A percentile compares a stretch with the other conserved stretches of the same genome.
These are phyloP conservation scores for Clunio marinus DNA, from an alignment of 2,888 invertebrate species.

Conservation along the genomic window DNA sequence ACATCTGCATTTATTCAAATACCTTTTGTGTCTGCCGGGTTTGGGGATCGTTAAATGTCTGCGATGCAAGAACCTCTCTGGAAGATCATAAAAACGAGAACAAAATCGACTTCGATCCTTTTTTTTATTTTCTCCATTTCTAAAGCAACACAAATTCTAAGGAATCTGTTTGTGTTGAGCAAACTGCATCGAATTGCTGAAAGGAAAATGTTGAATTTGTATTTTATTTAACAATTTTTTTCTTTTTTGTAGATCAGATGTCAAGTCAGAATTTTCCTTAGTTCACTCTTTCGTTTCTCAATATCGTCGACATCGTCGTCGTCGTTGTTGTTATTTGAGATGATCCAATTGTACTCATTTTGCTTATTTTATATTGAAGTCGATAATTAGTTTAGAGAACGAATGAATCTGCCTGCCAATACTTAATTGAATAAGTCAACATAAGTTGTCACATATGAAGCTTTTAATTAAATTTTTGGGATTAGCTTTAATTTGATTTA, in stretches of 20 bases:
- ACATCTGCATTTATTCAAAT: conserved; percentile 3
- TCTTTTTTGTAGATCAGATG: too few relatives aligned
- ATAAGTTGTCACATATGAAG: too few relatives aligned
- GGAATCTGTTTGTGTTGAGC: not conserved
- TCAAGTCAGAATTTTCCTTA: too few relatives aligned
- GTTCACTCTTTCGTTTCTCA: too few relatives aligned
- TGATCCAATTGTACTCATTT: not conserved
- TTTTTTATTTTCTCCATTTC: not conserved
- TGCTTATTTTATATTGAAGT: not conserved
- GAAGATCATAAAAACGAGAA: not conserved
- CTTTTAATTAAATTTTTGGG: conserved; percentile 4
- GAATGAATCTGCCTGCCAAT: not conserved
- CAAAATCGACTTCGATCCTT: not conserved
- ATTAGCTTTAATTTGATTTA: conserved; percentile 7
- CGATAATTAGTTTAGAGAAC: not conserved
- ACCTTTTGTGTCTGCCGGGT: not conserved
- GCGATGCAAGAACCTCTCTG: too few relatives aligned
- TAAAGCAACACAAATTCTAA: not conserved
- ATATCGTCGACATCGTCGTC: too few relatives aligned
- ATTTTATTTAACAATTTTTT: too few relatives aligned
- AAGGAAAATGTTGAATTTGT: too few relatives aligned
- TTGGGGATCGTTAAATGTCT: not conserved
- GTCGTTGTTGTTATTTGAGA: too few relatives aligned
- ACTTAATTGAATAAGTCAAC: not conserved
- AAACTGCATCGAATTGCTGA: not conserved